These are phyloP conservation scores for Pristionchus entomophagus DNA, from an alignment of 2,888 invertebrate genomes.

Conservation along the genomic window DNA sequence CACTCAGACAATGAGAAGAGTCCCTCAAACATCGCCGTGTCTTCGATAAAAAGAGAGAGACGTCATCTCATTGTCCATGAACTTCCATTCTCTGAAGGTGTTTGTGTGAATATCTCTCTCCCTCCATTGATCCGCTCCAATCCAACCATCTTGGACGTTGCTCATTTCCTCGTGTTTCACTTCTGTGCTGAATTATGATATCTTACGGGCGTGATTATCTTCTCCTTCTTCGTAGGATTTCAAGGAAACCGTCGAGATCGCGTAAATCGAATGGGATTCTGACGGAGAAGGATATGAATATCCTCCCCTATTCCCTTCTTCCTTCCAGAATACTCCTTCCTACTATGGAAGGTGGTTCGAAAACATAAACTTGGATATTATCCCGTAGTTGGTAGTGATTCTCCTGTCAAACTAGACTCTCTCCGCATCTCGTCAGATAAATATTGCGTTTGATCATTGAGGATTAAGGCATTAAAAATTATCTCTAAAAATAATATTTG, in stretches of 20 bases:
- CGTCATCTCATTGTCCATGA: too few relatives aligned
- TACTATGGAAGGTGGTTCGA: not conserved
- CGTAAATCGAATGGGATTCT: conserved; percentile 26
- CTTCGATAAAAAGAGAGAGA: too few relatives aligned
- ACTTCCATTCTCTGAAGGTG: too few relatives aligned
- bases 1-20: conserved; percentile 24
- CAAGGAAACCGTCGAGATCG: not conserved
- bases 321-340: not conserved
- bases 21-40: not conserved
- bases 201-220: conserved; percentile 2
- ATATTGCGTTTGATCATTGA: too few relatives aligned
- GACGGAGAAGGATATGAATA: conserved; percentile 13
- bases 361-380: not conserved
- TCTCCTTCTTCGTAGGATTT: not conserved
- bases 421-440: not conserved
- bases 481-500: too few relatives aligned
- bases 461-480: too few relatives aligned
- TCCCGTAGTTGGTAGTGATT: not conserved
- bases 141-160: not conserved
- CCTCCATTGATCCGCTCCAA: not conserved
- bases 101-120: not conserved
- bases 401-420: not conserved
- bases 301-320: conserved; percentile 3
- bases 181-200: not conserved
- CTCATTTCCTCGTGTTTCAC: not conserved